These are phyloP conservation scores for Maconellicoccus hirsutus DNA, from an alignment of 1,140 invertebrate species.

Conservation along the genomic window DNA sequence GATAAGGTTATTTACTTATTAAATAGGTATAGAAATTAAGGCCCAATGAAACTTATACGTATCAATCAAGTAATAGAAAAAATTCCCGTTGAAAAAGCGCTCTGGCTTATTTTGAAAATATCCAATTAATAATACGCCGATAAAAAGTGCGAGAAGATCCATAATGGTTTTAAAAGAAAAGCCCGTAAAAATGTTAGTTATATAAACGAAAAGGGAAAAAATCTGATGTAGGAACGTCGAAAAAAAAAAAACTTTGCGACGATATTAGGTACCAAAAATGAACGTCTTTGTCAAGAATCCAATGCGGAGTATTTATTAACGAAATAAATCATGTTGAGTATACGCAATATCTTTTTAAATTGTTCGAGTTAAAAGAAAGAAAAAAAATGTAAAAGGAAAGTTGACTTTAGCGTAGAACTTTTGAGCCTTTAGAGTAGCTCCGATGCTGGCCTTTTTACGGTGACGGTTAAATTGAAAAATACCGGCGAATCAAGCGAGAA, in stretches of 20 bases:
- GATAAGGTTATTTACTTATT: too few relatives aligned
- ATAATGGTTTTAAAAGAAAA: too few relatives aligned
- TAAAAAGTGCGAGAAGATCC: too few relatives aligned
- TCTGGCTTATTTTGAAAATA: too few relatives aligned
- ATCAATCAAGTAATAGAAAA: too few relatives aligned
- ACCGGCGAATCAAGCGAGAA: conserved; percentile 10
- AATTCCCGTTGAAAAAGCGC: too few relatives aligned
- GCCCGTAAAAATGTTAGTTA: too few relatives aligned
- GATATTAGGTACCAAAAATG: conserved; percentile 16
- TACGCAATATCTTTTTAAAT: conserved; percentile 21
- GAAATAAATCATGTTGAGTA: conserved; percentile 19
- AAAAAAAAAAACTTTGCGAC: background rate
- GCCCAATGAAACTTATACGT: too few relatives aligned
- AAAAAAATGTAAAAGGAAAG: conserved; percentile 6
- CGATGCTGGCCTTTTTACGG: background rate
- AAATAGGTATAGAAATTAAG: too few relatives aligned
- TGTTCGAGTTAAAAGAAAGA: conserved; percentile 13
- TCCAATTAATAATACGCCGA: too few relatives aligned
- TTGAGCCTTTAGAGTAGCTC: background rate
- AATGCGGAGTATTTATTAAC: conserved; percentile 21
- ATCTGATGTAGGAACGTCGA: background rate
- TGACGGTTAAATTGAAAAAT: conserved; percentile 20
- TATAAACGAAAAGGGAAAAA: too few relatives aligned
- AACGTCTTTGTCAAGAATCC: conserved; percentile 17
- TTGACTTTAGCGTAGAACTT: conserved; percentile 16